phyloP scores from a whole-genome alignment of 30 jellyfish, hydroid and myxozoan species.

The Hydra vulgaris region DNA sequence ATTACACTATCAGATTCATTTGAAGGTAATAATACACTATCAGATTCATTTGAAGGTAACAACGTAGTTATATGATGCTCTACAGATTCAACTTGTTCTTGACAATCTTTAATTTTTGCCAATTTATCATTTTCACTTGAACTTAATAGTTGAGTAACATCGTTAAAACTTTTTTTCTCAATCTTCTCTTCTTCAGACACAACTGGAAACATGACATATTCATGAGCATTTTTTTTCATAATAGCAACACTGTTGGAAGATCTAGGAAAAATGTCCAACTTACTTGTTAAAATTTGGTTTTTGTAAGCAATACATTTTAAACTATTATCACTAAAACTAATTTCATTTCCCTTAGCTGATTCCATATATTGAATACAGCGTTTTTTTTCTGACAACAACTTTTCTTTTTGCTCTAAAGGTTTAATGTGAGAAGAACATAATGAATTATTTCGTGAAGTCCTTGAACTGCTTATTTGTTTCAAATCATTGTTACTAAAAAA shows the following conservation, averaged over 20 bases:
- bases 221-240: conserved; percentile 14
- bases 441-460: background rate
- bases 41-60: too few relatives aligned
- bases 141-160: background rate
- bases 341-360: background rate
- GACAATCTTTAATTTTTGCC: background rate
- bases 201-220: conserved; percentile 21
- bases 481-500: background rate
- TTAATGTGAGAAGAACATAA: background rate
- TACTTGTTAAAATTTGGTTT: background rate
- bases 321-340: background rate
- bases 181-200: background rate
- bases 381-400: background rate
- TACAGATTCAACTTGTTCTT: too few relatives aligned
- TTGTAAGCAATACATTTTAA: background rate
- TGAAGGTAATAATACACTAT: too few relatives aligned
- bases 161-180: background rate
- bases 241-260: conserved; percentile 4
- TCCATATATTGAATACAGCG: background rate
- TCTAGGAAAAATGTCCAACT: background rate
- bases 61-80: too few relatives aligned
- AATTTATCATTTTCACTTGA: background rate
- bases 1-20: too few relatives aligned
- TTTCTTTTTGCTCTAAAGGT: background rate
- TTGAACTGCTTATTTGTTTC: background rate